phyloP scores from a whole-genome alignment of 2,888 invertebrate species.

The Carabus problematicus region DNA sequence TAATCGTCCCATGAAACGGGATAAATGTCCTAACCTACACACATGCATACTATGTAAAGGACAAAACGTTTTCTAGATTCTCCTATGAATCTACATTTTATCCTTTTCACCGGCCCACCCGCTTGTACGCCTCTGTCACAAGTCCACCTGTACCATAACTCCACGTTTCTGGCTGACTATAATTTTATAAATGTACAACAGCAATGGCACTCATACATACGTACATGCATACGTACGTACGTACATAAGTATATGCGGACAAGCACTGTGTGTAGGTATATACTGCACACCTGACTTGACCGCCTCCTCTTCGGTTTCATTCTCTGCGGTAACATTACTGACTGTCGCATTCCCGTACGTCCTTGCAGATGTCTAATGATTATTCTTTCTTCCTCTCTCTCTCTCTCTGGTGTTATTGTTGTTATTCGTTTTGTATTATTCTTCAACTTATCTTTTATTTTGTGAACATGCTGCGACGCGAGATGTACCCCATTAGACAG shows the following conservation, averaged over 20 bases:
- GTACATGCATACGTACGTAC: neutral
- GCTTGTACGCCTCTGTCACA: neutral
- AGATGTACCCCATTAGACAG: too few species aligned
- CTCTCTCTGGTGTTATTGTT: neutral
- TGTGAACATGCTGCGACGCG: too few species aligned
- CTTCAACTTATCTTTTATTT: too few species aligned
- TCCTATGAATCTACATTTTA: too few species aligned
- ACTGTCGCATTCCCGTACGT: conserved; percentile 31
- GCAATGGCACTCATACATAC: conserved; percentile 20
- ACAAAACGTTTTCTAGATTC: too few species aligned
- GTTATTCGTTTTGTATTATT: neutral
- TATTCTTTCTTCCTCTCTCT: conserved; percentile 18
- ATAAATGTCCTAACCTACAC: too few species aligned
- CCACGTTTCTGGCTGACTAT: conserved; percentile 28
- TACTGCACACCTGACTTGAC: conserved; percentile 14
- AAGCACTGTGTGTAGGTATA: conserved; percentile 1
- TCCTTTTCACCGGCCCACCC: too few species aligned
- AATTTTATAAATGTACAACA: conserved; percentile 39
- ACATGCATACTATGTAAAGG: too few species aligned
- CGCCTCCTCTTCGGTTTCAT: conserved; percentile 6
- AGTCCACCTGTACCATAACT: conserved; percentile 24
- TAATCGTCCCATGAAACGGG: neutral
- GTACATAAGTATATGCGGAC: neutral
- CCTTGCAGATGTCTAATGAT: conserved; percentile 33
- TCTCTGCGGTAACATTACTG: conserved; percentile 1